phyloP scores from a whole-genome alignment of 92 coral and sea anemone genomes.

The Actinernus sp. region DNA sequence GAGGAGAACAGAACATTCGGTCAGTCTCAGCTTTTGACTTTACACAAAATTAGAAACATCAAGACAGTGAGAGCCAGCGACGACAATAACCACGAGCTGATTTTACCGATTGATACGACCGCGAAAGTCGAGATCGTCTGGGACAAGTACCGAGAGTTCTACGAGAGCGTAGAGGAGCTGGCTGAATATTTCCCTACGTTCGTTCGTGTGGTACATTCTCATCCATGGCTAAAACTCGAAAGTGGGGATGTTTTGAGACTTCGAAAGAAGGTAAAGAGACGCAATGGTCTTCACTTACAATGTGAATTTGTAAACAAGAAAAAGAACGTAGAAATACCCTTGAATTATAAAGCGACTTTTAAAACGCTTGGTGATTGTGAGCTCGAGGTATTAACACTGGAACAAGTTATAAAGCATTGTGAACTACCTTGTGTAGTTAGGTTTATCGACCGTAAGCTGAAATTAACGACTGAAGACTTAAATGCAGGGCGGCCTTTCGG shows the following conservation, averaged over 20 bases:
- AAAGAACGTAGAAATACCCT: conserved; percentile 4
- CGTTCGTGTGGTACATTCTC: conserved; percentile 25
- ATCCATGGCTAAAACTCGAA: conserved; percentile 6
- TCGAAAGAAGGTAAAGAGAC: neutral
- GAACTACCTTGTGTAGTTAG: conserved; percentile 12
- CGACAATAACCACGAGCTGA: neutral
- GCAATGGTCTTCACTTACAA: neutral
- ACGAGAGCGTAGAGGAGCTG: conserved; percentile 52
- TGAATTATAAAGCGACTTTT: conserved; percentile 10
- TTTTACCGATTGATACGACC: conserved; percentile 6
- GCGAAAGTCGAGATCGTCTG: conserved; percentile 13
- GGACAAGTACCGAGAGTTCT: neutral
- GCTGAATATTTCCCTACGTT: conserved; percentile 39
- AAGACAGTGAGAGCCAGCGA: conserved; percentile 4
- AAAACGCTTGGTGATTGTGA: conserved; percentile 21
- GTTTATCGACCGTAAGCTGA: conserved; percentile 13
- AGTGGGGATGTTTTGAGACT: conserved; percentile 8
- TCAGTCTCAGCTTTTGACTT: conserved; percentile 19
- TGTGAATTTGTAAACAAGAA: neutral
- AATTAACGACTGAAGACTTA: neutral
- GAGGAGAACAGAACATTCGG: conserved; percentile 34
- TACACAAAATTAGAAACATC: conserved; percentile 8
- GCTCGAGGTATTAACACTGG: neutral
- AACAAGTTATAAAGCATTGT: conserved; percentile 3
- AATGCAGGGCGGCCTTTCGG: conserved; percentile 1